Evolutionary conservation across 2,797 vertebrate genomes (phyloP).

Genomic region (Myripristis murdjan): DNA sequence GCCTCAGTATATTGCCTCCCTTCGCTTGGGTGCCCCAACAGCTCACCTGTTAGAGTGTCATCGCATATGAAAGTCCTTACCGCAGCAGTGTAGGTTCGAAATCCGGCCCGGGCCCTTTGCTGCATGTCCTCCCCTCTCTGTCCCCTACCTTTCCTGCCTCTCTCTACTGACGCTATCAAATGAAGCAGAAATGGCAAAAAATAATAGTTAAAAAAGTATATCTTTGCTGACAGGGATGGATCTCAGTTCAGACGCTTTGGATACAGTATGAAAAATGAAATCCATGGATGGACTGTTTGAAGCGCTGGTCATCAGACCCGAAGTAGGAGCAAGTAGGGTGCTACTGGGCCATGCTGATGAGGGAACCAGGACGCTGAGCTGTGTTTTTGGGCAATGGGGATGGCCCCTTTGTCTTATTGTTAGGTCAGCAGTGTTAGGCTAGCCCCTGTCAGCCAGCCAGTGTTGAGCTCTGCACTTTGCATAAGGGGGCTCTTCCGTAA

Average conservation of each 20-base stretch:
- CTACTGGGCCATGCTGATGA: constrained; percentile 53
- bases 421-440: constrained; percentile 83
- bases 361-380: constrained; percentile 42
- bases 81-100: too few species aligned
- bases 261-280: neutral
- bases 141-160: too few species aligned
- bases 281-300: neutral
- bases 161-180: too few species aligned
- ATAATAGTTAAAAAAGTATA: too few species aligned
- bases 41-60: too few species aligned
- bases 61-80: too few species aligned
- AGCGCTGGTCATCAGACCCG: constrained; percentile 20
- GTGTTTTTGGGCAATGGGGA: constrained; percentile 55
- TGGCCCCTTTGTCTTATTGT: constrained; percentile 78
- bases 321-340: constrained; percentile 14
- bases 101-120: too few species aligned
- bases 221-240: neutral
- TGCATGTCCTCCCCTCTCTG: too few species aligned
- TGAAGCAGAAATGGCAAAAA: too few species aligned
- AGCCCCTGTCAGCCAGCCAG: constrained; percentile 81
- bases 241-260: neutral
- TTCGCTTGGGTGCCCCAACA: too few species aligned
- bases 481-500: constrained; percentile 86
- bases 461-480: constrained; percentile 85
- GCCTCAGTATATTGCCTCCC: neutral